A percentile compares a stretch with the other conserved stretches of the same genome.
phyloP scores from a whole-genome alignment of 2,888 invertebrate genomes.

The Eustalomyia histrio region DNA sequence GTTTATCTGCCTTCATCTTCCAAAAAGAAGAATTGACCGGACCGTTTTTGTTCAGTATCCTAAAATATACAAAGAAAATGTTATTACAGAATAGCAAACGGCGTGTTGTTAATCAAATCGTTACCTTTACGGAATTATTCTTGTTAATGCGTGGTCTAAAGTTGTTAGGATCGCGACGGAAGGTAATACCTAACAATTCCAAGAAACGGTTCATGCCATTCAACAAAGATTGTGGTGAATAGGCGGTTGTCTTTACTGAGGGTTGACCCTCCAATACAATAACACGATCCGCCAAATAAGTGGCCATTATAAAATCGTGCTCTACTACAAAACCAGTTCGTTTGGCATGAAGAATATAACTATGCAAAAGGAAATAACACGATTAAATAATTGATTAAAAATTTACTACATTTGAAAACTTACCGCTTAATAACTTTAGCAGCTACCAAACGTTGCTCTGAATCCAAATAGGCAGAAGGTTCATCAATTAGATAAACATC shows the following conservation, averaged over 20 bases:
- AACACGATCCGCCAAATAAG: slow-evolving; percentile 98
- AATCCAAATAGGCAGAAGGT: slow-evolving; percentile 99
- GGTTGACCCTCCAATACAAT: slow-evolving; percentile 98
- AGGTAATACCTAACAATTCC: slow-evolving; percentile 96
- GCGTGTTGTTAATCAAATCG: too few relatives aligned
- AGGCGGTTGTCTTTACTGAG: slow-evolving; percentile 92
- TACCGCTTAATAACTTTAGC: slow-evolving; percentile 99
- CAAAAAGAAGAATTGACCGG: slow-evolving; percentile 99
- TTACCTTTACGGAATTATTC: slow-evolving; percentile 94
- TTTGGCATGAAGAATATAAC: slow-evolving; percentile 98
- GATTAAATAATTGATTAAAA: not conserved
- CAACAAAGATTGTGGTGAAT: slow-evolving; percentile 94
- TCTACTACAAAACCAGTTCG: slow-evolving; percentile 99
- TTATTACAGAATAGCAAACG: not conserved
- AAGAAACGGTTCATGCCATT: slow-evolving; percentile 99
- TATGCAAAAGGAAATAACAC: slow-evolving; percentile 72
- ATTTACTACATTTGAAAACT: slow-evolving; percentile 4
- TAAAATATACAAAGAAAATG: slow-evolving; percentile 76
- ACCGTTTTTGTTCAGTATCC: slow-evolving; percentile 98
- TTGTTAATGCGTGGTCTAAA: slow-evolving; percentile 99
- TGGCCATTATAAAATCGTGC: slow-evolving; percentile 99
- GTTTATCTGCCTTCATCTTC: slow-evolving; percentile 84
- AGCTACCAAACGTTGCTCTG: slow-evolving; percentile 99
- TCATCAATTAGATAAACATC: slow-evolving; percentile 99
- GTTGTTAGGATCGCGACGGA: slow-evolving; percentile 99